Base-by-base conservation (phyloP, 2,113 vertebrate genomes). In the Tursiops truncatus region DNA sequence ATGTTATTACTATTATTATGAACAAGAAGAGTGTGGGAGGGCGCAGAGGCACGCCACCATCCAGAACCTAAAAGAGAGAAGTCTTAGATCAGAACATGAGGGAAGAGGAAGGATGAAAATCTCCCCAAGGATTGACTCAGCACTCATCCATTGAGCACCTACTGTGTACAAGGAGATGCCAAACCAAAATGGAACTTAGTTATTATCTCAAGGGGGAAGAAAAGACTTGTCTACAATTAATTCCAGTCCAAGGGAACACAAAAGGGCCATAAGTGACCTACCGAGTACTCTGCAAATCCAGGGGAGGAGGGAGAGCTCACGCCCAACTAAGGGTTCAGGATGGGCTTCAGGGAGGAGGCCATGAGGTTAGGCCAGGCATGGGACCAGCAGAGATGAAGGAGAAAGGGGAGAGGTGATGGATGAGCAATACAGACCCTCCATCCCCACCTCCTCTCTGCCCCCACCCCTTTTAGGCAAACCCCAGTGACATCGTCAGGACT, bases 1-100 rank as follows among this genome's bases (percentile, higher is more conserved):
- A 4, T 60, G 44, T 53, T 90, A 70, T 60, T 38, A 70, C 18
- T 76, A 85, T n/a, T 88, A 92, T 71, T 71, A 74, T 83, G 17
- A 92, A 95, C 26, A 70, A 92, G 76, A 94, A 91, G 47, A 76
- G 87, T 86, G 53, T 47, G 9, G 56, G 58, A 95, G 44, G 73
- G 21, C 70, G 38, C 28, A 60, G 82, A 41, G 63, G 14, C 47
- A 38, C 50, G 36, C 36, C 26, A 41, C n/a, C 41, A 41, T 26
- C 41, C 31, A 89, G 79, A 86, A 73, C 26, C 71, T 50, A 53
- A 53, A 95, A 76, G 62, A 79, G 26, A 13, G 31, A 90, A 58
- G 56, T 91, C 25, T n/a, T 23, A 74, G 41, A 71, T 91, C 58
- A 89, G 36, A 94, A 95, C 7, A 50, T 4, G 47, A 67, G 58